Percentiles rank a stretch among this genome's conserved stretches.
phyloP scores from a whole-genome alignment of 2,888 invertebrate genomes.

The Shargacucullia verbasci region DNA sequence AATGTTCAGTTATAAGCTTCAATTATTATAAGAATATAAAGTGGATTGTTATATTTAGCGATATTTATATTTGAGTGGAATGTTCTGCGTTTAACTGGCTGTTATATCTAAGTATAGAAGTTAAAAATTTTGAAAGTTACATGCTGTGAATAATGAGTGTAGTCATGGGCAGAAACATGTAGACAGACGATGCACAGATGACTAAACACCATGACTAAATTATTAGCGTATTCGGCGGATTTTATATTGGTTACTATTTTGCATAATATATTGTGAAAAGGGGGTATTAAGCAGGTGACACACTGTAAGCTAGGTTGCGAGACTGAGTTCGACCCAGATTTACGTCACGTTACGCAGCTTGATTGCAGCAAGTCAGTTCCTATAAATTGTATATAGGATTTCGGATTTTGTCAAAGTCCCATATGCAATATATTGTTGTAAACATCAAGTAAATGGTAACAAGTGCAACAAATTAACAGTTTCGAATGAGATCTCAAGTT shows the following conservation, averaged over 20 bases:
- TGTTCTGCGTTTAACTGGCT: slow-evolving; percentile 47
- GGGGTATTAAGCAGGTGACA: slow-evolving; percentile 11
- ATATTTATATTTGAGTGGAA: slow-evolving; percentile 43
- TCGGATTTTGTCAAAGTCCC: slow-evolving; percentile 10
- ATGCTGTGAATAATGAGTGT: slow-evolving; percentile 45
- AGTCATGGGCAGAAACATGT: slow-evolving; percentile 16
- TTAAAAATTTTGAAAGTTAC: slow-evolving; percentile 33
- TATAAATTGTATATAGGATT: slow-evolving; percentile 34
- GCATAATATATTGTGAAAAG: slow-evolving; percentile 14
- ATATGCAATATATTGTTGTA: slow-evolving; percentile 26
- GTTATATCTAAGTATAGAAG: slow-evolving; percentile 46
- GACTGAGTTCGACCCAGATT: neutral
- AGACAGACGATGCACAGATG: slow-evolving; percentile 23
- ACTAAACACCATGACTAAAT: slow-evolving; percentile 26
- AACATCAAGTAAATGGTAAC: slow-evolving; percentile 26
- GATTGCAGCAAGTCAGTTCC: slow-evolving; percentile 19
- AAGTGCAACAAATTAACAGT: slow-evolving; percentile 17
- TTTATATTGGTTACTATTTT: slow-evolving; percentile 22
- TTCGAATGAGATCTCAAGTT: slow-evolving; percentile 26
- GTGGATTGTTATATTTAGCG: slow-evolving; percentile 54
- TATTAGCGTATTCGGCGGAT: slow-evolving; percentile 17
- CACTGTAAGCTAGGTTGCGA: neutral
- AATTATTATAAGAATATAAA: slow-evolving; percentile 40
- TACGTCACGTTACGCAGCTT: neutral
- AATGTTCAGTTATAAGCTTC: slow-evolving; percentile 31